Evolutionary conservation across 2,113 vertebrate genomes (phyloP).

Genomic region (Mastomys natalensis): DNA sequence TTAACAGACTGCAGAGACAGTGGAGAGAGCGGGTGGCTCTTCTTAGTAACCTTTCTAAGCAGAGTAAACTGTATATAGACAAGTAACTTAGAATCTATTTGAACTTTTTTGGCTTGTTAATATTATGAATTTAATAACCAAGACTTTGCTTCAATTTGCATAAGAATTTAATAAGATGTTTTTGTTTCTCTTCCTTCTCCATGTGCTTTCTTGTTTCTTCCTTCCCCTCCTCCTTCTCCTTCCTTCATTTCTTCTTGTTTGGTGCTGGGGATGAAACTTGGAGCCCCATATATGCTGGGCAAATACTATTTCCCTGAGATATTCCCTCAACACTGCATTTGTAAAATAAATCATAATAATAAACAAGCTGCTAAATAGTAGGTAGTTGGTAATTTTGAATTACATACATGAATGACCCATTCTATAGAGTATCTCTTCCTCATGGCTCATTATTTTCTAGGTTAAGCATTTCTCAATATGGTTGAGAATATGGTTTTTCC

Average conservation of each 20-base stretch:
- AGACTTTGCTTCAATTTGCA: not conserved
- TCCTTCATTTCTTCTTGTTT: not conserved
- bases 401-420: too few relatives aligned
- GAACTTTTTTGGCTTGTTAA: not conserved
- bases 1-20: not conserved
- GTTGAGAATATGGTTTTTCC: not conserved
- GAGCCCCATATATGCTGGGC: not conserved
- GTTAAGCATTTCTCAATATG: not conserved
- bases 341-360: too few relatives aligned
- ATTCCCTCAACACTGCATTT: not conserved
- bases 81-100: not conserved
- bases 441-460: not conserved
- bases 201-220: not conserved
- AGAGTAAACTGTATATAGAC: not conserved
- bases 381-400: too few relatives aligned
- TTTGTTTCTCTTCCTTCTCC: not conserved
- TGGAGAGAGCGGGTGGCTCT: accelerated
- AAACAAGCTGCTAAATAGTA: too few relatives aligned
- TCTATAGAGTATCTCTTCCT: too few relatives aligned
- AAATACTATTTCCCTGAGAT: not conserved
- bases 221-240: not conserved
- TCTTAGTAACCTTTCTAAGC: not conserved
- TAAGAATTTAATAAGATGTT: not conserved
- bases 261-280: not conserved
- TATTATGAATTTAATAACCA: not conserved